Evolutionary conservation across 2,888 invertebrate species (phyloP).

Genomic region (Palloptera scutellata): DNA sequence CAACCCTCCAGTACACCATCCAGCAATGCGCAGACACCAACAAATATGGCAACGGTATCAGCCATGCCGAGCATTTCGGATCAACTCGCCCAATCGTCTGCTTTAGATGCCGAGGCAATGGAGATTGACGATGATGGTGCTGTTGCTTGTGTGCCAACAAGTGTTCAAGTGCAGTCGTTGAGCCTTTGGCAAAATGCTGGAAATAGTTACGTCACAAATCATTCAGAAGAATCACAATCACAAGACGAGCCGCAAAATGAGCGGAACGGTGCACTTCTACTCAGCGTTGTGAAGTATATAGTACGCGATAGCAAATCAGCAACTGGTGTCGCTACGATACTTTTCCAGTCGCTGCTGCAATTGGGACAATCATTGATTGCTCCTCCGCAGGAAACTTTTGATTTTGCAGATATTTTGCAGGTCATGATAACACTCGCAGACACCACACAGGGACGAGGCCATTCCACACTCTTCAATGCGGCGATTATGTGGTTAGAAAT

Average conservation of each 20-base stretch:
- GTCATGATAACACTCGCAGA: constrained; percentile 87
- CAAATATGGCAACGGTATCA: constrained; percentile 65
- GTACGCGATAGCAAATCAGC: constrained; percentile 70
- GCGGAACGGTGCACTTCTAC: constrained; percentile 76
- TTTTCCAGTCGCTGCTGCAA: constrained; percentile 78
- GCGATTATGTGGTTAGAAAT: constrained; percentile 81
- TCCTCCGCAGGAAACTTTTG: constrained; percentile 72
- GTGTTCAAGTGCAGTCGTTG: constrained; percentile 40
- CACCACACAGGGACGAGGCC: constrained; percentile 77
- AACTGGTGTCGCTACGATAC: constrained; percentile 59
- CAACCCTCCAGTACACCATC: constrained; percentile 65
- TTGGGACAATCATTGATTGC: constrained; percentile 74
- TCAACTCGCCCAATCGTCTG: constrained; percentile 55
- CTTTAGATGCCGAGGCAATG: constrained; percentile 59
- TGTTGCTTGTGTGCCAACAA: constrained; percentile 41
- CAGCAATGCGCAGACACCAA: constrained; percentile 67
- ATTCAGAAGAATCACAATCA: constrained; percentile 48
- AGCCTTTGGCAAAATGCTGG: constrained; percentile 59
- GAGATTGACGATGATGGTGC: constrained; percentile 65
- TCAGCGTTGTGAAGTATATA: constrained; percentile 76
- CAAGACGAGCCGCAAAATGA: constrained; percentile 62
- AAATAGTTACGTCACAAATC: constrained; percentile 65
- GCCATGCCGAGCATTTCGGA: constrained; percentile 63
- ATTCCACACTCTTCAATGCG: constrained; percentile 81
- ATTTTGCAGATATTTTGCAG: constrained; percentile 78